phyloP scores from a whole-genome alignment of 1,140 invertebrate species.

The Lepeophtheirus salmonis region DNA sequence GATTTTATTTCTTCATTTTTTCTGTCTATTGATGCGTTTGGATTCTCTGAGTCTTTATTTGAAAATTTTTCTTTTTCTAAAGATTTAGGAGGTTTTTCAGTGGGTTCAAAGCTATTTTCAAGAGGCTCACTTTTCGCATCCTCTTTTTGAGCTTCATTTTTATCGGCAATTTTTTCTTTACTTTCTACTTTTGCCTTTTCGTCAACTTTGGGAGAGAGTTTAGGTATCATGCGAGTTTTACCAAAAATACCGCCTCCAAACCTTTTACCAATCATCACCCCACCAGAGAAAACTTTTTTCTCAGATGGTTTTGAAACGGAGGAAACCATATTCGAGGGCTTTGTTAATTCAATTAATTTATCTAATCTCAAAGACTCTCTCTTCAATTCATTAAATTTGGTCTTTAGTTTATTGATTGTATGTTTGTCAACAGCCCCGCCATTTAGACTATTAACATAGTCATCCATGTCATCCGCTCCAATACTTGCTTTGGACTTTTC shows the following conservation, averaged over 20 bases:
- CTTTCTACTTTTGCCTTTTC: slow-evolving; percentile 20
- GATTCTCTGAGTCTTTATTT: not conserved
- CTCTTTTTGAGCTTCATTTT: slow-evolving; percentile 28
- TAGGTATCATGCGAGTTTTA: slow-evolving; percentile 9
- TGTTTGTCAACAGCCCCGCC: slow-evolving; percentile 19
- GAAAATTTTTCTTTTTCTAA: not conserved
- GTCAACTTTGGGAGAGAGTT: slow-evolving; percentile 19
- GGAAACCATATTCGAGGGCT: slow-evolving; percentile 37
- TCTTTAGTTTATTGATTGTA: slow-evolving; percentile 25
- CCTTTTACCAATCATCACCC: slow-evolving; percentile 17
- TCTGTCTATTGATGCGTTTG: not conserved
- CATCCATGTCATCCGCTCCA: slow-evolving; percentile 18
- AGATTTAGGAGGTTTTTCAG: not conserved
- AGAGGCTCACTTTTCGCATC: slow-evolving; percentile 5
- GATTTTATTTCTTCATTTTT: not conserved
- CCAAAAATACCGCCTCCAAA: not conserved
- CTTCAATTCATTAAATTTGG: slow-evolving; percentile 44
- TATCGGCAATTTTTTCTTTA: slow-evolving; percentile 24
- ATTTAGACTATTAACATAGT: slow-evolving; percentile 25
- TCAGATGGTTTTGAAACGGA: slow-evolving; percentile 32
- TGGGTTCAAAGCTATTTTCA: not conserved
- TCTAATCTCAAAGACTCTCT: slow-evolving; percentile 44
- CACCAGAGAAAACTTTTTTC: slow-evolving; percentile 1
- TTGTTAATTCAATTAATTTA: slow-evolving; percentile 53
- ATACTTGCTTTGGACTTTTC: not conserved